Conservation (phyloP, 2,113 vertebrate species). For the Pardalotus punctatus region DNA sequence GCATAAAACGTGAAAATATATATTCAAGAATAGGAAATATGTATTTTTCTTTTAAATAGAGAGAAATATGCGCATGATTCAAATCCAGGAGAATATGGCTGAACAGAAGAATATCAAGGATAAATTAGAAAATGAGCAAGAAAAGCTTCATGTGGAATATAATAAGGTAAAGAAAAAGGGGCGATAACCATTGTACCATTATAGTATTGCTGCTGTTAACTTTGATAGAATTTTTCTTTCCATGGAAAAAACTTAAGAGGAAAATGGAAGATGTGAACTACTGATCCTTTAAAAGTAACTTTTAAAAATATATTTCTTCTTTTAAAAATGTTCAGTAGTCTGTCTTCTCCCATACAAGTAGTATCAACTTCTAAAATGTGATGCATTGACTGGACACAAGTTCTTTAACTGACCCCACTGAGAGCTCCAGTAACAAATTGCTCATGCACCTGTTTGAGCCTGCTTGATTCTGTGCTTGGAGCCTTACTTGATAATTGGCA, state of each 20-base stretch:
- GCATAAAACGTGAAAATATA: background rate
- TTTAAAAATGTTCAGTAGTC: background rate
- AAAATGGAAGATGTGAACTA: background rate
- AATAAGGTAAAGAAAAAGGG: conserved; percentile 83
- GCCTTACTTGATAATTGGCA: background rate
- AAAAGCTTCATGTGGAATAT: conserved; percentile 96
- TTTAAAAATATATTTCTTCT: background rate
- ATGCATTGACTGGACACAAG: accelerated
- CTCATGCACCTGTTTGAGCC: background rate
- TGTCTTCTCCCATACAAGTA: background rate
- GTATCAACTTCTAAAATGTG: background rate
- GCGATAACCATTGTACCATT: background rate
- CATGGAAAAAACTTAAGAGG: background rate
- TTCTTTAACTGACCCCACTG: background rate
- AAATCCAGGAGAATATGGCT: conserved; percentile 98
- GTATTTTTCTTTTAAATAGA: conserved; percentile 79
- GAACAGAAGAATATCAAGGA: conserved; percentile 98
- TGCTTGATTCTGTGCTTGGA: background rate
- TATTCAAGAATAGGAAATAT: background rate
- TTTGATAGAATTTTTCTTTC: background rate
- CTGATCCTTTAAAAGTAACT: background rate
- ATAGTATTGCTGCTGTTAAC: background rate
- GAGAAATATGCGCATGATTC: conserved; percentile 99
- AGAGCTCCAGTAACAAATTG: background rate
- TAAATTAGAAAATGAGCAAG: conserved; percentile 96